A percentile compares a stretch with the other conserved stretches of the same genome.
Conservation (phyloP, 2,113 vertebrate species). For the Pygoscelis adeliae region DNA sequence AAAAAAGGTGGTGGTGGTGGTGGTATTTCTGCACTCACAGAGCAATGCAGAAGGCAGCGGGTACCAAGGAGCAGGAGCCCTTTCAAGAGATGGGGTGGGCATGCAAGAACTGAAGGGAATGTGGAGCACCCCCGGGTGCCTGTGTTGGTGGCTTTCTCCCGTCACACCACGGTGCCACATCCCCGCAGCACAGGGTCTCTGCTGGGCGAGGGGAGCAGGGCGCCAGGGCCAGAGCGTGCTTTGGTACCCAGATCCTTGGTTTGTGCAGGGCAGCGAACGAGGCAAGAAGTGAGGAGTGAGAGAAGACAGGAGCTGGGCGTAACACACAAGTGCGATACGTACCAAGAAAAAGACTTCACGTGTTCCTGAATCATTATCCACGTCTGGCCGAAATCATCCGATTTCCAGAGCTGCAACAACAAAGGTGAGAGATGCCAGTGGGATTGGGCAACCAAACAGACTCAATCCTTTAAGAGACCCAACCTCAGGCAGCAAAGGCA, state of each 20-base stretch:
- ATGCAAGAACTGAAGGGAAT: fast-evolving
- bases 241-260: fast-evolving
- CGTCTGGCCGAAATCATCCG: constrained; percentile 95
- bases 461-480: not conserved
- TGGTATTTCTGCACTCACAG: no score
- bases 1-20: not conserved
- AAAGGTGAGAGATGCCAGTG: not conserved
- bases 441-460: not conserved
- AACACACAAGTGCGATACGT: constrained; percentile 29
- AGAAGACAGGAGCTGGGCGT: not conserved
- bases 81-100: not conserved
- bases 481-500: not conserved
- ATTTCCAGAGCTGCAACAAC: constrained; percentile 91
- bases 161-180: fast-evolving
- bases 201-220: not conserved
- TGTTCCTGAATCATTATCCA: constrained; percentile 99
- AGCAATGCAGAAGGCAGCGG: not conserved
- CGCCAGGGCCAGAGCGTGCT: fast-evolving
- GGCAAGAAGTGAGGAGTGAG: not conserved
- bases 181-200: not conserved
- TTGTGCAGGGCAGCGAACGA: not conserved
- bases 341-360: constrained; percentile 96
- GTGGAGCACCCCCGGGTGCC: not conserved
- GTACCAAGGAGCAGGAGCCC: not conserved
- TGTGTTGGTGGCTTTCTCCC: not conserved